Base-by-base conservation (phyloP, 2,797 vertebrate species). In the Eptatretus atami region DNA sequence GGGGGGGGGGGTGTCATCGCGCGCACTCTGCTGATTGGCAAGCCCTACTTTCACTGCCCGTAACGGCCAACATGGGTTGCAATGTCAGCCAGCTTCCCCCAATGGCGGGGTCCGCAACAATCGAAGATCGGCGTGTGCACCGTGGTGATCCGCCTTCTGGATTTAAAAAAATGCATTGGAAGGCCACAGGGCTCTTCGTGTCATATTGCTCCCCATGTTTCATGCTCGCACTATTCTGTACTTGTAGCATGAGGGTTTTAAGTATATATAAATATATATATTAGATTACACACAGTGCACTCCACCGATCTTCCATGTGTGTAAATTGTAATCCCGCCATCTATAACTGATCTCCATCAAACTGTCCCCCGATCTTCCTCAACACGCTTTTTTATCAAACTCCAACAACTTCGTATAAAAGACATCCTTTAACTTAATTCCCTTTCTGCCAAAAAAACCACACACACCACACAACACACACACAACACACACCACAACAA, bases 181-280 rank as follows among this genome's bases (percentile, higher is more conserved):
- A 78, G 69, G 64, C 75, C 61, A 79, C 77, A 2, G n/a, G n/a
- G 76, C 75, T 2, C 63, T 78, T 57, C 73, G 67, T 79, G n/a
- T 80, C 71, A n/a, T 79, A 75, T 8, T 79, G 65, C 72, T 79
- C 57, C 78, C 78, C 52, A 75, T 79, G 78, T n/a, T 70, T 66
- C 31, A 66, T 77, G 67, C 77, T 79, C n/a, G 67, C n/a, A 77
- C 75, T 64, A 70, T 77, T 67, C 77, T 79, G 15, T 79, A 79
- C 69, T n/a, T 78, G 66, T 67, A 77, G 67, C n/a, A 79, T 79
- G 78, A n/a, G n/a, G 76, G 75, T 63, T 69, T 77, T 65, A 73
- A 72, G 78, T 79, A 75, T 78, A 78, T 19, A 19, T 19, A 19
- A 19, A 19, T 19, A 19, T 19, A 19, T 19, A 19, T 19, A n/a